Evolutionary conservation across 2,797 vertebrate genomes (phyloP).

Genomic region (Poeciliopsis turneri): DNA sequence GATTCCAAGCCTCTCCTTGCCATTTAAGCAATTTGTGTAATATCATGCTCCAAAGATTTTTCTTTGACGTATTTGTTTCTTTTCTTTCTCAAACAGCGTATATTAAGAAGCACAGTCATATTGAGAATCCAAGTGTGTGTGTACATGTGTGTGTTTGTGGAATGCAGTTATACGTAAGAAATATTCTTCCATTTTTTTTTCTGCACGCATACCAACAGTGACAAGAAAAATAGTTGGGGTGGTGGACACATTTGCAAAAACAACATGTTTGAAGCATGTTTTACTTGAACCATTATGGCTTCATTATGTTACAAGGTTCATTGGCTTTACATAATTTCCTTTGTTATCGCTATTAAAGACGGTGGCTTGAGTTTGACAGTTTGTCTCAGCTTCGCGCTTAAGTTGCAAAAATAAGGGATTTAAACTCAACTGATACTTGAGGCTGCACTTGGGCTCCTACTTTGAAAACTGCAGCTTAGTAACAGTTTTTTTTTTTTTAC

Average conservation of each 20-base stretch:
- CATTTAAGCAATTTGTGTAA: background rate
- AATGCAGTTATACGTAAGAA: background rate
- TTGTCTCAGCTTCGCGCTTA: background rate
- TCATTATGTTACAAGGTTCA: background rate
- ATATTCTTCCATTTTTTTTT: background rate
- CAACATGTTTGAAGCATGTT: background rate
- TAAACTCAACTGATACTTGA: background rate
- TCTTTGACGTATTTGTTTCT: background rate
- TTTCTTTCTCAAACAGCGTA: background rate
- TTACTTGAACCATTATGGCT: background rate
- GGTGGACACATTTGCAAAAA: background rate
- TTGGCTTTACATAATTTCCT: background rate
- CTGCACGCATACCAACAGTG: background rate
- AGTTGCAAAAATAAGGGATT: background rate
- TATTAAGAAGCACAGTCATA: background rate
- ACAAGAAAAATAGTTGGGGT: background rate
- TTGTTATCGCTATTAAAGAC: background rate
- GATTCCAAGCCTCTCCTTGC: background rate
- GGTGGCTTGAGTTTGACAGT: background rate
- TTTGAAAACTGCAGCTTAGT: background rate
- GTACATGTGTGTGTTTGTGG: background rate
- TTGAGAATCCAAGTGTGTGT: background rate
- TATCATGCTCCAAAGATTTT: background rate
- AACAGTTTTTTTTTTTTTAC: background rate
- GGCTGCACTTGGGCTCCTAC: background rate